Percentiles rank a stretch among this genome's conserved stretches.
These are phyloP conservation scores for Apodemus agrarius DNA, from an alignment of 2,797 vertebrate genomes.

Conservation along the genomic window DNA sequence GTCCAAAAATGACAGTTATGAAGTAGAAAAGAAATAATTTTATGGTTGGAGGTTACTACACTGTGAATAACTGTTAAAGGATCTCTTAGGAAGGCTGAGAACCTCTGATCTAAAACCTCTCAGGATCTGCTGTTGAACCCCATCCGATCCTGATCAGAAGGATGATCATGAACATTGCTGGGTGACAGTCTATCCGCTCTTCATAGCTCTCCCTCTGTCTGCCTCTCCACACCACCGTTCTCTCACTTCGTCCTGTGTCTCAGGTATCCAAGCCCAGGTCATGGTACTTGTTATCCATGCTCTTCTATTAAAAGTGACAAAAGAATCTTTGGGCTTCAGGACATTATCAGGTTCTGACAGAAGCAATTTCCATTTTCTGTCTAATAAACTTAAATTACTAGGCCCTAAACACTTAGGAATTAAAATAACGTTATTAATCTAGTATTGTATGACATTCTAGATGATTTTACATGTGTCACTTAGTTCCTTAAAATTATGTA, in stretches of 20 bases:
- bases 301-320: neutral
- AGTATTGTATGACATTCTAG: neutral
- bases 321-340: neutral
- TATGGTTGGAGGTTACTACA: neutral
- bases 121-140: neutral
- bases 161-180: neutral
- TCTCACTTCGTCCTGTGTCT: neutral
- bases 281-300: neutral
- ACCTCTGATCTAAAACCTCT: neutral
- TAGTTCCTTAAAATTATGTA: neutral
- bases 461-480: neutral
- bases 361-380: neutral
- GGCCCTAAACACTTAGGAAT: slow-evolving; percentile 9
- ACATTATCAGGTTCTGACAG: neutral
- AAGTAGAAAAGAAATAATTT: neutral
- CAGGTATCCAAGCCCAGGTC: neutral
- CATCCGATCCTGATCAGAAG: neutral
- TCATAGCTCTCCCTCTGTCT: neutral
- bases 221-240: neutral
- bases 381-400: slow-evolving; percentile 6
- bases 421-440: slow-evolving; percentile 42
- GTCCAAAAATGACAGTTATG: neutral
- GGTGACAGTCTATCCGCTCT: no score
- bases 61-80: neutral
- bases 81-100: neutral